Conservation (phyloP, 1,140 invertebrate genomes). For the Drosophila bocqueti region DNA sequence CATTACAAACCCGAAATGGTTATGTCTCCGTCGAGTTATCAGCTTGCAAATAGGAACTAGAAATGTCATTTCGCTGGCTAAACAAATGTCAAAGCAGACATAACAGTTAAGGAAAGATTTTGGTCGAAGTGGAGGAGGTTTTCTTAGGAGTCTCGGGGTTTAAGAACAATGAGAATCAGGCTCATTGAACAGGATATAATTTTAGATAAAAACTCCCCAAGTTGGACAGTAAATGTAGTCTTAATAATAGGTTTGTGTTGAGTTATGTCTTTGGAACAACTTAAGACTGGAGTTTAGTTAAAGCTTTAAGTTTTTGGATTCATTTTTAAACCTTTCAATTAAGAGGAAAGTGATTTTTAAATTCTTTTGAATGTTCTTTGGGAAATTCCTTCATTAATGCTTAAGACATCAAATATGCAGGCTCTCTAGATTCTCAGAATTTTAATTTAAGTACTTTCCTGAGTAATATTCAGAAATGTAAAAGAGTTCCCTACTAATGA, state of each 20-base stretch:
- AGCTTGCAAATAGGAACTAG: conserved; percentile 14
- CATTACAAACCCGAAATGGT: conserved; percentile 41
- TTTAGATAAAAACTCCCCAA: neutral
- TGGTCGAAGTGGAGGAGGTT: neutral
- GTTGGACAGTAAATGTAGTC: neutral
- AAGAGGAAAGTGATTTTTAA: no score
- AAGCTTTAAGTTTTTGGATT: neutral
- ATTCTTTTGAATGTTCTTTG: no score
- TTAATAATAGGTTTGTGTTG: neutral
- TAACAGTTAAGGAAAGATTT: conserved; percentile 24
- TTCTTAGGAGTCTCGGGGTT: neutral
- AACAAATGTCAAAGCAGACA: conserved; percentile 6
- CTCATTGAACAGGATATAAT: neutral
- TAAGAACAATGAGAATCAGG: neutral
- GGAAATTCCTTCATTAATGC: no score
- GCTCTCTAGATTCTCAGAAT: neutral
- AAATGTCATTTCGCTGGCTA: conserved; percentile 3
- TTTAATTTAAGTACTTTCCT: neutral
- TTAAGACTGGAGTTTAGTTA: neutral
- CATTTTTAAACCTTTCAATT: neutral
- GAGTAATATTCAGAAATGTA: neutral
- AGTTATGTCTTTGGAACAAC: neutral
- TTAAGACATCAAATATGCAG: neutral
- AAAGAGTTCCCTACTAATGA: neutral
- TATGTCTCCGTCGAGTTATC: conserved; percentile 42